phyloP scores from a whole-genome alignment of 92 coral and sea anemone species.

The Umimayanthus kanabou region DNA sequence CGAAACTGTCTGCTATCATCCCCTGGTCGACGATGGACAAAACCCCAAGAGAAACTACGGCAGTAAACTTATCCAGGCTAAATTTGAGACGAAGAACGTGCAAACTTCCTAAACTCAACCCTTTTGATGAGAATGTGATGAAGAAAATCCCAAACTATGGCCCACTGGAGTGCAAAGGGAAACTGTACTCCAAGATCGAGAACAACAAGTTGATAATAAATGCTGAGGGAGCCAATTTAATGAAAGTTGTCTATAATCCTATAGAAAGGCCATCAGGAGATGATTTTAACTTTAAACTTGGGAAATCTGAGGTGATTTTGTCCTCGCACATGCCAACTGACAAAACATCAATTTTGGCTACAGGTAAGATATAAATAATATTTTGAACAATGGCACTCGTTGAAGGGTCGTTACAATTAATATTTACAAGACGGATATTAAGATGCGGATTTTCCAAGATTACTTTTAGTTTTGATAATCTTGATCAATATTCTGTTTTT shows the following conservation, averaged over 20 bases:
- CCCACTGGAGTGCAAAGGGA: conserved; percentile 27
- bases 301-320: conserved; percentile 27
- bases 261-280: conserved; percentile 34
- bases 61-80: not conserved
- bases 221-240: not conserved
- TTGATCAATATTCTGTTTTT: no score
- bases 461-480: no score
- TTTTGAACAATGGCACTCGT: not conserved
- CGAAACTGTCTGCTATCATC: not conserved
- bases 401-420: not conserved
- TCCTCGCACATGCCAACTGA: conserved; percentile 2
- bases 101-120: conserved; percentile 30
- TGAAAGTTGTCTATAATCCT: conserved; percentile 24
- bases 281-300: conserved; percentile 25
- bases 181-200: conserved; percentile 2
- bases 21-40: not conserved
- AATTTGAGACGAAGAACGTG: not conserved
- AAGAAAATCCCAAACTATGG: conserved; percentile 16
- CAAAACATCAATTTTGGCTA: not conserved
- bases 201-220: conserved; percentile 10
- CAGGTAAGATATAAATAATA: not conserved
- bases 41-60: not conserved
- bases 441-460: not conserved
- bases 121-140: conserved; percentile 31
- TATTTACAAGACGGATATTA: not conserved